A percentile compares a stretch with the other conserved stretches of the same genome.
These are phyloP conservation scores for Bombus impatiens DNA, from an alignment of 1,140 invertebrate genomes.

Conservation along the genomic window DNA sequence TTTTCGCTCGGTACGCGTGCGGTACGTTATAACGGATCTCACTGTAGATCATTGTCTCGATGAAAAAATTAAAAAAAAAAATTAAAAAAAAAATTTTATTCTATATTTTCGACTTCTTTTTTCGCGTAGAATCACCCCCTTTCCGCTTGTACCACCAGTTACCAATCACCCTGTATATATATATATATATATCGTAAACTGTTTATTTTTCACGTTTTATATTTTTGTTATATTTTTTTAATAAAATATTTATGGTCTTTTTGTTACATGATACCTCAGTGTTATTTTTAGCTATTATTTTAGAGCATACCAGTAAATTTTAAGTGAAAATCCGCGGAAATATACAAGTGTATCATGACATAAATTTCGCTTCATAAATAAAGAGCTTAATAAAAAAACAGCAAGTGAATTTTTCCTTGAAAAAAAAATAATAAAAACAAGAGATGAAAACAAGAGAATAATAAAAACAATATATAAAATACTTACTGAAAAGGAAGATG, in stretches of 20 bases:
- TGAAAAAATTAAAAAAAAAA: too few species aligned
- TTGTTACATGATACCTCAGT: not conserved
- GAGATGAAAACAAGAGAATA: not conserved
- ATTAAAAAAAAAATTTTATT: too few species aligned
- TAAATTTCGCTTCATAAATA: not conserved
- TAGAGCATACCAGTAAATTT: not conserved
- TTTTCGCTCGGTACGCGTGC: too few species aligned
- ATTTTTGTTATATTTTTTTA: not conserved
- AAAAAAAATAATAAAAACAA: not conserved
- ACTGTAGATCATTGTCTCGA: too few species aligned
- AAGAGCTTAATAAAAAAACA: not conserved
- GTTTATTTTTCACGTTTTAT: not conserved
- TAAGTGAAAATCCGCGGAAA: not conserved
- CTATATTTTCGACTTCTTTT: too few species aligned
- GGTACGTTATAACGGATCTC: too few species aligned
- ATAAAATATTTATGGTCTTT: not conserved
- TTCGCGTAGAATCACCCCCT: too few species aligned
- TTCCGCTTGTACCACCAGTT: too few species aligned
- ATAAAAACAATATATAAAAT: not conserved
- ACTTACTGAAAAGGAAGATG: not conserved
- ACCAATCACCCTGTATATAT: too few species aligned
- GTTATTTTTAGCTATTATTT: not conserved
- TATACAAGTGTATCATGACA: not conserved
- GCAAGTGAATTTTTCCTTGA: not conserved
- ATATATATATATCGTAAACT: not conserved